phyloP scores from a whole-genome alignment of 2,888 invertebrate species.

The Habrosyne pyritoides region DNA sequence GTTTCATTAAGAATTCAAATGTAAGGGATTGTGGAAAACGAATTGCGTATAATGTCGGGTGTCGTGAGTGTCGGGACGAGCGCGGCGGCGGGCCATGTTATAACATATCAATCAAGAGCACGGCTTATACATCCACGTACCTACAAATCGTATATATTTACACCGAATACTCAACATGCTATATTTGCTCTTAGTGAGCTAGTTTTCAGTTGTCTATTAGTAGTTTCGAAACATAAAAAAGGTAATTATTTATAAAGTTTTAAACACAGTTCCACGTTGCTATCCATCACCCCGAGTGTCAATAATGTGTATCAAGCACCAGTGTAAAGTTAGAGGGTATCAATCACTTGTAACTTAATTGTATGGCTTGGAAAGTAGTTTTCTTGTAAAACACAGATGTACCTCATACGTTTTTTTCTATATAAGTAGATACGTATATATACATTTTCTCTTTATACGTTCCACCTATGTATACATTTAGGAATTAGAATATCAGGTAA shows the following conservation, averaged over 20 bases:
- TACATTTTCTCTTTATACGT: not conserved
- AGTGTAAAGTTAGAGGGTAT: conserved; percentile 57
- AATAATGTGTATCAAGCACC: conserved; percentile 54
- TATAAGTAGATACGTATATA: not conserved
- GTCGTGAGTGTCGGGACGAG: conserved; percentile 31
- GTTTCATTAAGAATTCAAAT: conserved; percentile 81
- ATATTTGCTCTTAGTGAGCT: not conserved
- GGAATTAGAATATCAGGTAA: conserved; percentile 45
- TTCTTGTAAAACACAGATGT: conserved; percentile 18
- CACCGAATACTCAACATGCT: conserved; percentile 18
- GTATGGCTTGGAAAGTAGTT: conserved; percentile 42
- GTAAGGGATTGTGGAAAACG: conserved; percentile 72
- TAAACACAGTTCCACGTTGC: conserved; percentile 52
- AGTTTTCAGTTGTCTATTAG: not conserved
- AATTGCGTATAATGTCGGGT: conserved; percentile 46
- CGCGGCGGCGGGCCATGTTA: conserved; percentile 5
- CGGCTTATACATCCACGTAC: conserved; percentile 6
- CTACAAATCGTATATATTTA: conserved; percentile 15
- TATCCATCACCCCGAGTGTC: conserved; percentile 73
- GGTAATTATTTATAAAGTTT: conserved; percentile 50
- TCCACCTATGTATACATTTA: conserved; percentile 16
- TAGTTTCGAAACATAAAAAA: not conserved
- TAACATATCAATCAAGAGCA: conserved; percentile 7
- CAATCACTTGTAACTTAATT: conserved; percentile 75
- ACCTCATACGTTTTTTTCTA: conserved; percentile 12